A percentile compares a stretch with the other conserved stretches of the same genome.
These are phyloP conservation scores for Staurois parvus DNA, from an alignment of 2,797 vertebrate genomes.

Conservation along the genomic window DNA sequence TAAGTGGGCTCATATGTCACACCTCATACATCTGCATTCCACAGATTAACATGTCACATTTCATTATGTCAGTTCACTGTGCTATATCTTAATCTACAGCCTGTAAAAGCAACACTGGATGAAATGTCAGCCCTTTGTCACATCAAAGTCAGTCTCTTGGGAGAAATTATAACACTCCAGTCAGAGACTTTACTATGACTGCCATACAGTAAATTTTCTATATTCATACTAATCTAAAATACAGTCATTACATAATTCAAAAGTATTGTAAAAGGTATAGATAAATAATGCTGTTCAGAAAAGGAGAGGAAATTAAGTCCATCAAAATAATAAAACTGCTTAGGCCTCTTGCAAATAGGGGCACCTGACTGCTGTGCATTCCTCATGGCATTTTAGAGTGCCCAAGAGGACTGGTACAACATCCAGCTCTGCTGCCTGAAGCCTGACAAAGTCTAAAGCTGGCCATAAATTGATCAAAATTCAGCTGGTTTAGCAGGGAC, in stretches of 20 bases:
- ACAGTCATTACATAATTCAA: background rate
- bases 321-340: too few species aligned
- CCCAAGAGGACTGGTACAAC: too few species aligned
- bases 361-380: too few species aligned
- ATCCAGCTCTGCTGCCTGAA: too few species aligned
- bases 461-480: too few species aligned
- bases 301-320: too few species aligned
- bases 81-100: conserved; percentile 52
- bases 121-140: conserved; percentile 36
- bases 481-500: too few species aligned
- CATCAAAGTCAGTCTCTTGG: conserved; percentile 49
- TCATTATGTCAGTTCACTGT: conserved; percentile 51
- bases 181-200: background rate
- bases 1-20: conserved; percentile 56
- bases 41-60: conserved; percentile 61
- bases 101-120: conserved; percentile 48
- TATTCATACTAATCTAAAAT: background rate
- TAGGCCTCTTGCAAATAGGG: too few species aligned
- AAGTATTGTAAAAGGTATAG: background rate
- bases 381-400: too few species aligned
- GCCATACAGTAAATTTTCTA: background rate
- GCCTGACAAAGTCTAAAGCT: too few species aligned
- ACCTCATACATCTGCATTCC: conserved; percentile 60
- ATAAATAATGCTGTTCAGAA: too few species aligned
- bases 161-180: conserved; percentile 32